Evolutionary conservation across 2,888 invertebrate genomes (phyloP).

Genomic region (Chouioia cunea): DNA sequence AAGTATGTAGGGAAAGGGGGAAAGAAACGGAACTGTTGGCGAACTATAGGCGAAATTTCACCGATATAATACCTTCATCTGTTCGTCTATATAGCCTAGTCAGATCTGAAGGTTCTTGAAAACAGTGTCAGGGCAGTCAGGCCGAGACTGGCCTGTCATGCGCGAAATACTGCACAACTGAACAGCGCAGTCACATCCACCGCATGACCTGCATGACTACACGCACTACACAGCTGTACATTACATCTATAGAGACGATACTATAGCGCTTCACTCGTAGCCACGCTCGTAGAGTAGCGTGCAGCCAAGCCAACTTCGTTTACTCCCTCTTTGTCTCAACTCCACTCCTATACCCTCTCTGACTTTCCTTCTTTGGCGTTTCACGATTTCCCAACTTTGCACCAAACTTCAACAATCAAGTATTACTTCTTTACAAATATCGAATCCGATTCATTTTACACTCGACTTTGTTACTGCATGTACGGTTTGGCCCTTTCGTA

Average conservation of each 20-base stretch:
- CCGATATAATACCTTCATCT: conserved; percentile 35
- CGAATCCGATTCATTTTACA: neutral
- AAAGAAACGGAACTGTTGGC: too few relatives aligned
- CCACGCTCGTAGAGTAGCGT: too few relatives aligned
- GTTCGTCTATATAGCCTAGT: conserved; percentile 8
- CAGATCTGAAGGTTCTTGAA: conserved; percentile 2
- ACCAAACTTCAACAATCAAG: neutral
- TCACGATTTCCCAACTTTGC: too few relatives aligned
- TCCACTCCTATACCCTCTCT: neutral
- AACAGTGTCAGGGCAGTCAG: conserved; percentile 1
- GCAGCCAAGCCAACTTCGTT: too few relatives aligned
- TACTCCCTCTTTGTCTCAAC: neutral
- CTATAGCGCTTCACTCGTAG: too few relatives aligned
- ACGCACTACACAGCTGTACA: neutral
- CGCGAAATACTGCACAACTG: conserved; percentile 17
- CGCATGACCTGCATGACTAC: neutral
- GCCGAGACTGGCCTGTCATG: conserved; percentile 24
- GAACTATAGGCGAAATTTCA: too few relatives aligned
- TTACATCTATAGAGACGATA: too few relatives aligned
- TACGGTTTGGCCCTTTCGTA: neutral
- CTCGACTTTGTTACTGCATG: neutral
- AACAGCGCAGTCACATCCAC: conserved; percentile 9
- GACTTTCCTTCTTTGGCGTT: too few relatives aligned
- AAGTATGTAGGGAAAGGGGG: too few relatives aligned
- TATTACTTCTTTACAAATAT: neutral